Conservation (phyloP, 2,113 vertebrate species). For the Trachemys scripta region DNA sequence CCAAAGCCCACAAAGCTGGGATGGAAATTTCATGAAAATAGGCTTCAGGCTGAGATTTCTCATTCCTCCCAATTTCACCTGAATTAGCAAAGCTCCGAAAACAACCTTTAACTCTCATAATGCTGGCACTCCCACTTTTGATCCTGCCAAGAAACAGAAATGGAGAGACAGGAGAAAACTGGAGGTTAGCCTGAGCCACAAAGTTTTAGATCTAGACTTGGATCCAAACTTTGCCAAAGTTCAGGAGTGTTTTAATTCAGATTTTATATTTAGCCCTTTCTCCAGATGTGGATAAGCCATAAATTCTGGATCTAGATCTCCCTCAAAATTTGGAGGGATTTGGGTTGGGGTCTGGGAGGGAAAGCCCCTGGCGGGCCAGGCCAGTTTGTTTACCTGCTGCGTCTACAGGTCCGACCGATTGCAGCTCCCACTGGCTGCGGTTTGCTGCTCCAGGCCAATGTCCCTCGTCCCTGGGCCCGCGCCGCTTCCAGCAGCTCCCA, state of each 20-base stretch:
- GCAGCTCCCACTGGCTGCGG: no score
- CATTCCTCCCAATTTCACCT: conserved; percentile 17
- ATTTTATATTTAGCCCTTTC: conserved; percentile 34
- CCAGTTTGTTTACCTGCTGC: no score
- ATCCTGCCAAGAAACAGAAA: conserved; percentile 60
- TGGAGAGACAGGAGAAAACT: conserved; percentile 53
- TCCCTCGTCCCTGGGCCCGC: no score
- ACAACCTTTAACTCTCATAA: conserved; percentile 24
- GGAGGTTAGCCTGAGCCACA: rapidly evolving
- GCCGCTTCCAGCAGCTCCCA: no score
- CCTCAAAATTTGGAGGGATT: background rate
- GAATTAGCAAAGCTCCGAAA: conserved; percentile 63
- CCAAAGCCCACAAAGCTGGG: conserved; percentile 49
- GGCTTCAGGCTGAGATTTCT: conserved; percentile 12
- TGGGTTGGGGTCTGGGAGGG: background rate
- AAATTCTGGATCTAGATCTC: rapidly evolving
- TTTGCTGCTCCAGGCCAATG: no score
- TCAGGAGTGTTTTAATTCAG: conserved; percentile 3
- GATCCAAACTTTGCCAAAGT: conserved; percentile 23
- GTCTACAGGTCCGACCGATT: no score
- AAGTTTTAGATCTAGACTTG: background rate
- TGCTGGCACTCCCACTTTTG: conserved; percentile 18
- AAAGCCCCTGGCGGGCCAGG: no score
- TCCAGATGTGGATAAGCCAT: conserved; percentile 6
- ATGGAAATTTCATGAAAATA: conserved; percentile 33